Conservation (phyloP, 2,888 invertebrate species). For the Caenorhabditis drosophilae region DNA sequence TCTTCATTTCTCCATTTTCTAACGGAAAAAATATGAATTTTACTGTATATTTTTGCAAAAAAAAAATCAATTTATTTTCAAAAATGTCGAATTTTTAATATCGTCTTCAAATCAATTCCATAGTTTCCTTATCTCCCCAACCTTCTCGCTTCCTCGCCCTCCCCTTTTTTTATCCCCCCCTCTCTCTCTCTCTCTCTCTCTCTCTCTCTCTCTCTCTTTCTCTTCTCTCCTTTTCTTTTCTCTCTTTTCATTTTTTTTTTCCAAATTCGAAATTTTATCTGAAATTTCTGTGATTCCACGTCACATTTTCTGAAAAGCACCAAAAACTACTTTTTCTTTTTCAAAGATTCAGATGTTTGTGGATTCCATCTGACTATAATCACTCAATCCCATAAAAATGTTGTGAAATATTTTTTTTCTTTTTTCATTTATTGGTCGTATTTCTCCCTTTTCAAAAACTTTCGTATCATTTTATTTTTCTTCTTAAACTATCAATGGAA, state of each 20-base stretch:
- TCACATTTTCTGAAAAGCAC: not conserved
- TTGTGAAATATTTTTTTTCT: constrained; percentile 2
- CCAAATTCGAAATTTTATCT: constrained; percentile 17
- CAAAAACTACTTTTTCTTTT: not conserved
- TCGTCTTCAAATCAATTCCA: too few species aligned
- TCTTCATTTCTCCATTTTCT: constrained; percentile 1
- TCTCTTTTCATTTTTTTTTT: too few species aligned
- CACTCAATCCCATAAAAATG: too few species aligned
- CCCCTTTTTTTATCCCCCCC: too few species aligned
- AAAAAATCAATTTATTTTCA: not conserved
- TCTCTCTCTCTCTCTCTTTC: too few species aligned
- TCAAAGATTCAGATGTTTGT: constrained; percentile 22
- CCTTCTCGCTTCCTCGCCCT: too few species aligned
- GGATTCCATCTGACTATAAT: too few species aligned
- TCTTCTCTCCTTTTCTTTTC: constrained; percentile 9
- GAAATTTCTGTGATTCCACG: constrained; percentile 37
- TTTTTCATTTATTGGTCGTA: constrained; percentile 3
- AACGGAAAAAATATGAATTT: not conserved
- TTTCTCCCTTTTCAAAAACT: too few species aligned
- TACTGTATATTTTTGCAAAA: constrained; percentile 20
- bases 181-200: too few species aligned
- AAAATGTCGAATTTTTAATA: constrained; percentile 2
- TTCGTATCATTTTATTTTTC: too few species aligned
- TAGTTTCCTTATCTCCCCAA: too few species aligned
- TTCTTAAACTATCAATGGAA: too few species aligned